These are phyloP conservation scores for Zaprionus lineosus DNA, from an alignment of 2,888 invertebrate genomes.

Conservation along the genomic window DNA sequence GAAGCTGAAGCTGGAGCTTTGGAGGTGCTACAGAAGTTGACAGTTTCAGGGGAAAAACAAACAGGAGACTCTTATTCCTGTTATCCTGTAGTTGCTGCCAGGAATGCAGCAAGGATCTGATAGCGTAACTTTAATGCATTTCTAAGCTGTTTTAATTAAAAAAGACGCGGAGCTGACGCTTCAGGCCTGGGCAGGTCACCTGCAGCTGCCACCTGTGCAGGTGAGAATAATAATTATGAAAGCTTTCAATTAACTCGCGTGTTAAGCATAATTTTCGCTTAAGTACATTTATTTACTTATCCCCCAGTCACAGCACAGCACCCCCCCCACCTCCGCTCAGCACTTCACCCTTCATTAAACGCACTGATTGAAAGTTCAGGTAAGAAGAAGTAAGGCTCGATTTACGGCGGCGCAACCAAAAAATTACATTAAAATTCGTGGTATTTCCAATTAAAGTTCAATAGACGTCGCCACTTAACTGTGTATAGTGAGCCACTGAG, in stretches of 20 bases:
- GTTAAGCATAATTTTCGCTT: conserved; percentile 21
- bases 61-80: conserved; percentile 5
- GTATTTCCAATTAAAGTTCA: conserved; percentile 54
- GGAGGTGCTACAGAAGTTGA: conserved; percentile 37
- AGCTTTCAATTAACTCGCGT: conserved; percentile 25
- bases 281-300: conserved; percentile 26
- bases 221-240: conserved; percentile 21
- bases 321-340: not conserved
- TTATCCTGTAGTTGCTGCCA: no score
- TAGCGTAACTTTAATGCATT: no score
- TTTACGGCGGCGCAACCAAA: conserved; percentile 39
- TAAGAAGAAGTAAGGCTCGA: conserved; percentile 23
- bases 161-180: no score
- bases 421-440: conserved; percentile 60
- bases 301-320: no score
- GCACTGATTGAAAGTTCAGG: conserved; percentile 38
- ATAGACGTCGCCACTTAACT: conserved; percentile 34
- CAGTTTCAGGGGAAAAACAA: conserved; percentile 42
- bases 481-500: no score
- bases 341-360: conserved; percentile 31
- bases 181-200: no score
- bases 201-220: not conserved
- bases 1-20: not conserved
- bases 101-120: no score
- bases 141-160: conserved; percentile 42